Conservation (phyloP, 2,797 vertebrate species). For the Halcyon leucocephala region DNA sequence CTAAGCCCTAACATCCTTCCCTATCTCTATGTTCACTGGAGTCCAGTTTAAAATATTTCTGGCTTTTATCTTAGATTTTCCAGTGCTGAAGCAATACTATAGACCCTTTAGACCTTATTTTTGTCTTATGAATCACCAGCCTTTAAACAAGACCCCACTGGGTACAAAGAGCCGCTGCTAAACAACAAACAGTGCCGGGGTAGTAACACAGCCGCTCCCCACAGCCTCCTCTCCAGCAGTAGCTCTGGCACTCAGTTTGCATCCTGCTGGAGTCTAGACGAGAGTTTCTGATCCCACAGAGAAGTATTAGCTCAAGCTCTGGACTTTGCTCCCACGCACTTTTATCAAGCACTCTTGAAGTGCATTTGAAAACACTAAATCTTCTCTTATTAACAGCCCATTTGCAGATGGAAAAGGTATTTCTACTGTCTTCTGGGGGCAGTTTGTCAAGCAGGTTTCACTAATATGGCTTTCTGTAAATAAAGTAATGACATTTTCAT, state of each 20-base stretch:
- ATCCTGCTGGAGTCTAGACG: not conserved
- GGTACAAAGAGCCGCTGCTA: not conserved
- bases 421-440: not conserved
- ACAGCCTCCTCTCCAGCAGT: not conserved
- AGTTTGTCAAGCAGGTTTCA: not conserved
- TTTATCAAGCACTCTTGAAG: not conserved
- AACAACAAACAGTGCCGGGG: not conserved
- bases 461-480: not conserved
- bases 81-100: not conserved
- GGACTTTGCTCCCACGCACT: slow-evolving; percentile 45
- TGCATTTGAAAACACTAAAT: slow-evolving; percentile 7
- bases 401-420: slow-evolving; percentile 36
- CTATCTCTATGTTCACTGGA: not conserved
- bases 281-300: not conserved
- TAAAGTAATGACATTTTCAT: not conserved
- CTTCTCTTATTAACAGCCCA: not conserved
- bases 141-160: not conserved
- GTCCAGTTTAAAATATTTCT: not conserved
- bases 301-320: slow-evolving; percentile 11
- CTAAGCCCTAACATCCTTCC: not conserved
- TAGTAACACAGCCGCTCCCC: not conserved
- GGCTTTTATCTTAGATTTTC: slow-evolving; percentile 19
- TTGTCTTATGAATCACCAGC: not conserved
- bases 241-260: not conserved
- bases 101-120: not conserved